Conservation (phyloP, 2,888 invertebrate species). For the Andrena camellia region DNA sequence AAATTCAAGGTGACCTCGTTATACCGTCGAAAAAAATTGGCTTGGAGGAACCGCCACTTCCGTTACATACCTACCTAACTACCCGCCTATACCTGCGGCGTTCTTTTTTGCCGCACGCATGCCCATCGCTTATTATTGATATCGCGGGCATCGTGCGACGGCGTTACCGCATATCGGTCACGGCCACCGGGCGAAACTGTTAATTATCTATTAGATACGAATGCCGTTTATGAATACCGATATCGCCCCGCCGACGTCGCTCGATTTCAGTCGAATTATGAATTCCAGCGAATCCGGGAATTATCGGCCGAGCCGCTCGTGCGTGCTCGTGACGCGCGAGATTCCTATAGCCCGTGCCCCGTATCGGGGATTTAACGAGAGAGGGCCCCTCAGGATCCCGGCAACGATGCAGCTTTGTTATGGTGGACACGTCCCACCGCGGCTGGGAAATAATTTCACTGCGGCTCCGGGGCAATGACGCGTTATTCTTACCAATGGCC, state of each 20-base stretch:
- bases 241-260: neutral
- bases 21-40: conserved; percentile 53
- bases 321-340: neutral
- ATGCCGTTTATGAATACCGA: conserved; percentile 41
- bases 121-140: conserved; percentile 65
- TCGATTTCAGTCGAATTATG: conserved; percentile 15
- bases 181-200: conserved; percentile 64
- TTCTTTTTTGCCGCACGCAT: conserved; percentile 64
- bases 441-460: neutral
- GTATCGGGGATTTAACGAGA: neutral
- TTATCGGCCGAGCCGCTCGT: neutral
- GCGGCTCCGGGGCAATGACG: neutral
- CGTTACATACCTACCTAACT: conserved; percentile 24
- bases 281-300: neutral
- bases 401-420: neutral
- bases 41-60: conserved; percentile 42
- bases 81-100: conserved; percentile 27
- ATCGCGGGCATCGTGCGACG: conserved; percentile 57
- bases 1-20: conserved; percentile 51
- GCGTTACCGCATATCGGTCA: conserved; percentile 67
- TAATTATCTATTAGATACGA: conserved; percentile 69
- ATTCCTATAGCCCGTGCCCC: too few relatives aligned
- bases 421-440: neutral
- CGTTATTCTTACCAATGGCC: neutral
- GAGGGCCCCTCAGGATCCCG: neutral